phyloP scores from a whole-genome alignment of 23 tunicate genomes.

The Styela clava region DNA sequence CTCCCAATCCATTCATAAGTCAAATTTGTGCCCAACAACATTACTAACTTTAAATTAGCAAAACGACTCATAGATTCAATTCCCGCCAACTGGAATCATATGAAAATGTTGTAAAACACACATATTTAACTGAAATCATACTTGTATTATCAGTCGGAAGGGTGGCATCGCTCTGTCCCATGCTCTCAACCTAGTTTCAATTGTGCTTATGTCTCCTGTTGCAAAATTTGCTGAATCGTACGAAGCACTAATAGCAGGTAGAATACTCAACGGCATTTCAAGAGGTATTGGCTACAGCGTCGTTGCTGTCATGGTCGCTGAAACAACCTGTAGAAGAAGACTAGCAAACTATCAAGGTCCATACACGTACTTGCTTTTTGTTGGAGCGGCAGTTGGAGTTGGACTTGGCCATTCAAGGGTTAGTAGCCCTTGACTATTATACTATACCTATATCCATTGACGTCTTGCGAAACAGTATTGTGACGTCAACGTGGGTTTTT shows the following conservation, averaged over 20 bases:
- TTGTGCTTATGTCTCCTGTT: slow-evolving; percentile 11
- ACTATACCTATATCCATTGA: too few relatives aligned
- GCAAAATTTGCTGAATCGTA: slow-evolving; percentile 10
- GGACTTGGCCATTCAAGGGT: slow-evolving; percentile 16
- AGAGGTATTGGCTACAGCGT: slow-evolving; percentile 3
- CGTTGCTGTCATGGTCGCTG: not conserved
- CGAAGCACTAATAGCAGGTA: slow-evolving; percentile 19
- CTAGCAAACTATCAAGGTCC: slow-evolving; percentile 10
- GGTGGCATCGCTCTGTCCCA: not conserved
- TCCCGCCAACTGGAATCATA: too few relatives aligned
- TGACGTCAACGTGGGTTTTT: too few relatives aligned
- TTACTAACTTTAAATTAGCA: too few relatives aligned
- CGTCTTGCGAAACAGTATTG: too few relatives aligned
- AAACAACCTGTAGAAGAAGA: slow-evolving; percentile 18
- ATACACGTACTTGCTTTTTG: not conserved
- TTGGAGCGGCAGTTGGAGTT: slow-evolving; percentile 11
- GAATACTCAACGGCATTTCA: slow-evolving; percentile 14
- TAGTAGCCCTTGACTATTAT: too few relatives aligned
- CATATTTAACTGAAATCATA: too few relatives aligned
- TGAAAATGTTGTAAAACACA: too few relatives aligned
- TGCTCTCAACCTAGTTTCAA: not conserved
- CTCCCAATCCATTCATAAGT: too few relatives aligned
- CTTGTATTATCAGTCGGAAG: slow-evolving; percentile 1
- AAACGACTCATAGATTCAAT: too few relatives aligned
- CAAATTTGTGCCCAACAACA: too few relatives aligned